Conservation (phyloP, 2,113 vertebrate species). For the Asarcornis scutulata region DNA sequence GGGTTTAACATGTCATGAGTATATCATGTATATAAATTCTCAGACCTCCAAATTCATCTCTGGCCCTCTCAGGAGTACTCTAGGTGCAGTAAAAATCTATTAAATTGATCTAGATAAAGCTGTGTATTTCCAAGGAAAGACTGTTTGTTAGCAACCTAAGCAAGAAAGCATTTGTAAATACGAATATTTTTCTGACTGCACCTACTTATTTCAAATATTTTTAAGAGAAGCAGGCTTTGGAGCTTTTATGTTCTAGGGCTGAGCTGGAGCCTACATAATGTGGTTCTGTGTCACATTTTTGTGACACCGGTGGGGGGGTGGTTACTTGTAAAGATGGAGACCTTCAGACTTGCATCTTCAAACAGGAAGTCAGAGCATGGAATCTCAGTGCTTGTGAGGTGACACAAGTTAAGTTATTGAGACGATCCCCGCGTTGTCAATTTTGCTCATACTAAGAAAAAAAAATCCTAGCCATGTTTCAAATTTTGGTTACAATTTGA, state of each 20-base stretch:
- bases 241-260: neutral
- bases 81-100: neutral
- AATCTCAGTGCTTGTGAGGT: neutral
- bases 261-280: neutral
- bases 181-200: neutral
- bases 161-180: neutral
- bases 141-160: neutral
- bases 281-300: neutral
- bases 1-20: neutral
- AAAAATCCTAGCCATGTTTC: neutral
- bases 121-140: neutral
- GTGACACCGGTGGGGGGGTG: neutral
- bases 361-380: neutral
- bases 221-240: neutral
- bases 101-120: neutral
- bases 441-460: neutral
- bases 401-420: neutral
- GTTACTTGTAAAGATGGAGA: constrained; percentile 1
- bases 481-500: neutral
- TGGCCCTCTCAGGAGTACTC: neutral
- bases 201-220: neutral
- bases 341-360: neutral
- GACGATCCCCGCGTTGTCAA: neutral
- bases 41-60: neutral
- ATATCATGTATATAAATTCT: neutral